Percentiles rank a stretch among this genome's conserved stretches.
Conservation (phyloP, 2,888 invertebrate species). For the Andrena fulva region DNA sequence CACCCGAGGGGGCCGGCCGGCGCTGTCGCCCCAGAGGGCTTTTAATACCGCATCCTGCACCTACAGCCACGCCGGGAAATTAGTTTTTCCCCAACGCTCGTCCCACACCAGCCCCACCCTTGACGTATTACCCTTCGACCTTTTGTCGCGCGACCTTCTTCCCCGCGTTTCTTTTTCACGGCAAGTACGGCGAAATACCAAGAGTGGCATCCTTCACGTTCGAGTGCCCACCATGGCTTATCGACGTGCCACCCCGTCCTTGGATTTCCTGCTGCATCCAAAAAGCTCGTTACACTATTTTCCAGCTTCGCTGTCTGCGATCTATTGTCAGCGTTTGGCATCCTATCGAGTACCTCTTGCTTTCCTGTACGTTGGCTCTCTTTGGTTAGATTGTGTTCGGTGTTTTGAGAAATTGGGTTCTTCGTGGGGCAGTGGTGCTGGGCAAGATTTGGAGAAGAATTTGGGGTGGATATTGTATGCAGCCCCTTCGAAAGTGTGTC, state of each 20-base stretch:
- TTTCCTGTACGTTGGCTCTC: no score
- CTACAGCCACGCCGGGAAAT: constrained; percentile 72
- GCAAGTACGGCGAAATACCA: constrained; percentile 36
- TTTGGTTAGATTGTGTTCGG: no score
- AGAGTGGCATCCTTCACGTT: not conserved
- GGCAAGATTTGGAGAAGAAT: no score
- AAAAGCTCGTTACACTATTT: no score
- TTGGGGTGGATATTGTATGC: no score
- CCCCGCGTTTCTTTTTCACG: constrained; percentile 37
- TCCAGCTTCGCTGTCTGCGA: no score
- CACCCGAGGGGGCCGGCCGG: constrained; percentile 26
- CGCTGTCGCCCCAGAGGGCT: constrained; percentile 61
- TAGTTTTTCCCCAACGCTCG: constrained; percentile 73
- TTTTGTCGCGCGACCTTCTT: constrained; percentile 57
- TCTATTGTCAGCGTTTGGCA: no score
- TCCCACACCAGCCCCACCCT: constrained; percentile 13
- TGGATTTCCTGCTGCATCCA: not conserved
- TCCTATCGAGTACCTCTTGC: no score
- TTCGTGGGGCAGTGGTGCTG: no score
- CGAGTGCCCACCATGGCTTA: not conserved
- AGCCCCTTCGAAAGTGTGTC: no score
- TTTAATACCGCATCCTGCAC: constrained; percentile 73
- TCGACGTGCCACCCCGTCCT: constrained; percentile 51
- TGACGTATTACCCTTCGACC: constrained; percentile 70
- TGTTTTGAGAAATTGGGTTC: no score